Evolutionary conservation across 2,113 vertebrate genomes (phyloP), one percentile per base, ranked within the genome.

Genomic region (Pedetes capensis): DNA sequence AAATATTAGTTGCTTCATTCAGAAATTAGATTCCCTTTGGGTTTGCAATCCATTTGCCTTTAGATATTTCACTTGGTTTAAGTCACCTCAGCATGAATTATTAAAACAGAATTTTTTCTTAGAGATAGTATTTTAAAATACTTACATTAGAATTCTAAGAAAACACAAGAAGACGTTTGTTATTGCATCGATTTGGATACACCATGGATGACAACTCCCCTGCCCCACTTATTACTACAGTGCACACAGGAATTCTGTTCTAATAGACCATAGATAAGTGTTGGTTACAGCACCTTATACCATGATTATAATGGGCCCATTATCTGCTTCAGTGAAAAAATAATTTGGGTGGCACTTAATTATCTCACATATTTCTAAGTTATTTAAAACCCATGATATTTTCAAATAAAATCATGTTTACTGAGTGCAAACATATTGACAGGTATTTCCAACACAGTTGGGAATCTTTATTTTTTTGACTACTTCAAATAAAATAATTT

Each of bases 401-500:
- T 83, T 85, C 6, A 68, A 86, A 8, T 69, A 94, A 93, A 76
- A 10, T 53, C 4, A 39, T 75, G 5, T 86, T 87, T 66, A 34
- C 9, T 87, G 7, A 37, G 59, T 80, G 37, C 55, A 37, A 78
- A 37, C 3, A 10, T 84, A 85, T 16, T 42, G 20, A 25, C n/a
- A 59, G 20, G 23, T 34, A 57, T 55, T 27, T 53, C 2, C 53
- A 61, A 79, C 16, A 75, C 44, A 91, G 63, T 86, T 55, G n/a
- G 1, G 87, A 78, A 74, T 22, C 71, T 63, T 93, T 29, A 39
- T 34, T 81, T 64, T 79, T 61, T 96, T 82, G 44, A 55, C 66
- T 74, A 78, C 64, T 64, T 94, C 68, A 81, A 82, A 59, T 64
- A 75, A 96, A 87, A 47, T 92, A 76, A 91, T 76, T n/a, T n/a